A percentile compares a stretch with the other conserved stretches of the same genome.
These are phyloP conservation scores for Pomacea canaliculata DNA, from an alignment of 2,888 invertebrate species.

Conservation along the genomic window DNA sequence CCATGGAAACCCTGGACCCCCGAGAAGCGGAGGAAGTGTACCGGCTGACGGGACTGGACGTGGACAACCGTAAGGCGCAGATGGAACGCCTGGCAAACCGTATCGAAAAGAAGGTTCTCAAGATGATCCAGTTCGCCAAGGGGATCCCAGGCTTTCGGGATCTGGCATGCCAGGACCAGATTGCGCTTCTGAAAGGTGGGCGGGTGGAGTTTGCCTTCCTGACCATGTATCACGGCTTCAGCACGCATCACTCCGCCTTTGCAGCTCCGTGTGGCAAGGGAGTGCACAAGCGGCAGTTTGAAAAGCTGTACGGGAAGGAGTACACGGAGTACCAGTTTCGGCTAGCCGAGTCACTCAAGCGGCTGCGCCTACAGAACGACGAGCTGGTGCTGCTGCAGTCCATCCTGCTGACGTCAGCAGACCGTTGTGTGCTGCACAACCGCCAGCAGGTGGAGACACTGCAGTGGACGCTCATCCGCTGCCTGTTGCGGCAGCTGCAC, in stretches of 20 bases:
- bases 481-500: background rate
- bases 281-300: too few relatives aligned
- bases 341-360: too few relatives aligned
- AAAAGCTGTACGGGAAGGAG: too few relatives aligned
- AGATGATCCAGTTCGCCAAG: background rate
- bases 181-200: background rate
- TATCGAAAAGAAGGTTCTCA: background rate
- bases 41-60: background rate
- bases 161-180: constrained; percentile 3
- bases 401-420: background rate
- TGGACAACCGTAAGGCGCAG: background rate
- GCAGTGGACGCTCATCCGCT: background rate
- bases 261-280: too few relatives aligned
- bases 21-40: background rate
- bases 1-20: too few relatives aligned
- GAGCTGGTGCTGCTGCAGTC: constrained; percentile 6
- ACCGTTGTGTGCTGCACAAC: background rate
- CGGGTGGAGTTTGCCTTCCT: constrained; percentile 1
- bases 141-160: background rate
- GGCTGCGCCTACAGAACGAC: background rate
- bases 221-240: background rate
- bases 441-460: background rate
- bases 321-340: too few relatives aligned
- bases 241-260: background rate
- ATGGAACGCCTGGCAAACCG: background rate